A percentile compares a stretch with the other conserved stretches of the same genome.
Conservation (phyloP, 2,888 invertebrate genomes). For the Synanthedon andrenaeformis region DNA sequence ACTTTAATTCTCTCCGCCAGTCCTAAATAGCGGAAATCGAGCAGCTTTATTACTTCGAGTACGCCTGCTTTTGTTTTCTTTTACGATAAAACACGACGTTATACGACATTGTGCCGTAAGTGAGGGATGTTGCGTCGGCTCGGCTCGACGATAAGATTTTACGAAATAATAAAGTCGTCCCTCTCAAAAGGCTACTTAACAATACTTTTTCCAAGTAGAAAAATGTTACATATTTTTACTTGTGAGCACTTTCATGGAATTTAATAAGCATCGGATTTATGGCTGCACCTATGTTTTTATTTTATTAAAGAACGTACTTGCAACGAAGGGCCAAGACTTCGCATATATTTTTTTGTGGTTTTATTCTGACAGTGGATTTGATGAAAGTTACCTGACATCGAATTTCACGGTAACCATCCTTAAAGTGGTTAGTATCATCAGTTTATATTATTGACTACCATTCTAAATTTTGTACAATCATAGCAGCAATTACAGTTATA, state of each 20-base stretch:
- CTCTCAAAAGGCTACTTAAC: slow-evolving; percentile 7
- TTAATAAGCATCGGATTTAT: not conserved
- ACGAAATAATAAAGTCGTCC: slow-evolving; percentile 18
- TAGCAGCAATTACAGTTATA: too few relatives aligned
- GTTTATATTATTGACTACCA: too few relatives aligned
- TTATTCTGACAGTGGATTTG: too few relatives aligned
- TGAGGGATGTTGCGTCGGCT: slow-evolving; percentile 34
- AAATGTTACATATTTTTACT: not conserved
- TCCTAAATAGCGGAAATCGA: slow-evolving; percentile 50
- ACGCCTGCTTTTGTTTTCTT: slow-evolving; percentile 51
- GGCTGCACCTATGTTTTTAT: not conserved
- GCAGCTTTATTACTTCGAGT: slow-evolving; percentile 50
- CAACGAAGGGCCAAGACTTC: too few relatives aligned
- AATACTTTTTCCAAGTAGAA: not conserved
- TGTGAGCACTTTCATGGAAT: not conserved
- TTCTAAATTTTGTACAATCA: too few relatives aligned
- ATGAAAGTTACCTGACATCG: too few relatives aligned
- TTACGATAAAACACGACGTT: slow-evolving; percentile 47
- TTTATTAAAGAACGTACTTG: not conserved
- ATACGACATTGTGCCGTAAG: slow-evolving; percentile 36
- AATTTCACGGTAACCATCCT: too few relatives aligned
- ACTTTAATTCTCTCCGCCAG: slow-evolving; percentile 51
- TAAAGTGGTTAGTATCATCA: too few relatives aligned
- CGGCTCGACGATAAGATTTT: slow-evolving; percentile 25
- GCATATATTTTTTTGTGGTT: too few relatives aligned